phyloP scores from a whole-genome alignment of 2,113 vertebrate genomes.

The Centropus bengalensis region DNA sequence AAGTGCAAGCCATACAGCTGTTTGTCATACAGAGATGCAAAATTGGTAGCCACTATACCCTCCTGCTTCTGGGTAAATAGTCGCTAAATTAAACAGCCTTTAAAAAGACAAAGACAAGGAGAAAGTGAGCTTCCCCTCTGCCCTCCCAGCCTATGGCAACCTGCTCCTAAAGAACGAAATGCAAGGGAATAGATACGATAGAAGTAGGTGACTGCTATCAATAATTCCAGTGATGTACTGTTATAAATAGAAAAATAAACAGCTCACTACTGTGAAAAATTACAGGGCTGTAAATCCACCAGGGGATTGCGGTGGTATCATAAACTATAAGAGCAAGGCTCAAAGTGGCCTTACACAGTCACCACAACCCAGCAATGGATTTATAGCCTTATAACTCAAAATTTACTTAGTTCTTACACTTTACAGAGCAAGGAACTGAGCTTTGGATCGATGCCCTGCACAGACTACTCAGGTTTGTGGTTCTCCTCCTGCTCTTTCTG shows the following conservation, averaged over 20 bases:
- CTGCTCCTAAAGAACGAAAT: not conserved
- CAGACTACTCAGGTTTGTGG: not conserved
- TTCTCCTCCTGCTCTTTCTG: not conserved
- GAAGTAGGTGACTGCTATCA: not conserved
- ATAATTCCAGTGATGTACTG: not conserved
- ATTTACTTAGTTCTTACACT: slow-evolving; percentile 33
- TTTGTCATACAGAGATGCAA: not conserved
- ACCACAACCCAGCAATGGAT: slow-evolving; percentile 58
- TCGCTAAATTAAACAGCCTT: not conserved
- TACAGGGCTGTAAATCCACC: slow-evolving; percentile 65
- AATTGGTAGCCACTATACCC: not conserved
- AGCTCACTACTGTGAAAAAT: slow-evolving; percentile 62
- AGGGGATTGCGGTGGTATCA: slow-evolving; percentile 26
- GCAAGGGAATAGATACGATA: not conserved
- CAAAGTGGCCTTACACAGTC: slow-evolving; percentile 46
- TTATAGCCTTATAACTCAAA: slow-evolving; percentile 70
- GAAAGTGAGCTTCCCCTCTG: not conserved
- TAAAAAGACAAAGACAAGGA: not conserved
- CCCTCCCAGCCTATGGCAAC: not conserved
- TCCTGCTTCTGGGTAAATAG: not conserved
- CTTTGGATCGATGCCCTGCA: rapidly evolving
- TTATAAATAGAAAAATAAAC: slow-evolving; percentile 38
- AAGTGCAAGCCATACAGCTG: not conserved
- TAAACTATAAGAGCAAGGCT: slow-evolving; percentile 67
- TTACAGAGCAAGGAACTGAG: slow-evolving; percentile 10